A percentile compares a stretch with the other conserved stretches of the same genome.
Conservation (phyloP, 1,140 invertebrate genomes). For the Danaus melanippus region DNA sequence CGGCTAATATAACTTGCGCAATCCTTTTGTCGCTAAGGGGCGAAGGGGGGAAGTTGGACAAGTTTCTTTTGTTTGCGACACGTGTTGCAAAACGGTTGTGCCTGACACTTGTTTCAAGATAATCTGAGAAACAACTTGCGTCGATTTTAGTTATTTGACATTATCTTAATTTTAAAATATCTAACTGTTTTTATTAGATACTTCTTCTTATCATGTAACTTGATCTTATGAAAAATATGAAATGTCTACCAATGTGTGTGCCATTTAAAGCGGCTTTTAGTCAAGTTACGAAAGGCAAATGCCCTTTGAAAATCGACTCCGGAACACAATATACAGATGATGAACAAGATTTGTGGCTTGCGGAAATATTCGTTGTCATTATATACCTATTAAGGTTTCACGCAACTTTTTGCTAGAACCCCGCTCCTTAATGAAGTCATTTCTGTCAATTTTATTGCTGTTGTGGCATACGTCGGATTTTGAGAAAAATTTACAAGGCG, state of each 20-base stretch:
- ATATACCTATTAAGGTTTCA: conserved; percentile 62
- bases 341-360: conserved; percentile 47
- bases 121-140: conserved; percentile 42
- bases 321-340: conserved; percentile 37
- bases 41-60: conserved; percentile 40
- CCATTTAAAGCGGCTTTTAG: too few relatives aligned
- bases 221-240: too few relatives aligned
- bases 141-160: conserved; percentile 36
- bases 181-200: too few relatives aligned
- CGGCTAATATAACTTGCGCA: conserved; percentile 68
- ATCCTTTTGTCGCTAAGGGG: conserved; percentile 56
- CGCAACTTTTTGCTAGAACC: conserved; percentile 58
- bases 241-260: too few relatives aligned
- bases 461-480: conserved; percentile 61
- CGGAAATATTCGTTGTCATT: conserved; percentile 62
- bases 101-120: conserved; percentile 58
- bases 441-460: conserved; percentile 69
- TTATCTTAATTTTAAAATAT: too few relatives aligned
- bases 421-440: conserved; percentile 64
- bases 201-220: too few relatives aligned
- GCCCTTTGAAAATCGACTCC: conserved; percentile 21
- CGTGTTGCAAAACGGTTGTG: conserved; percentile 69
- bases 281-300: conserved; percentile 12
- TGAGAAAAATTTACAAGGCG: conserved; percentile 61
- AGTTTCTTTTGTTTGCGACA: conserved; percentile 69